These are phyloP conservation scores for Siniperca knerii DNA, from an alignment of 2,113 vertebrate genomes.

Conservation along the genomic window DNA sequence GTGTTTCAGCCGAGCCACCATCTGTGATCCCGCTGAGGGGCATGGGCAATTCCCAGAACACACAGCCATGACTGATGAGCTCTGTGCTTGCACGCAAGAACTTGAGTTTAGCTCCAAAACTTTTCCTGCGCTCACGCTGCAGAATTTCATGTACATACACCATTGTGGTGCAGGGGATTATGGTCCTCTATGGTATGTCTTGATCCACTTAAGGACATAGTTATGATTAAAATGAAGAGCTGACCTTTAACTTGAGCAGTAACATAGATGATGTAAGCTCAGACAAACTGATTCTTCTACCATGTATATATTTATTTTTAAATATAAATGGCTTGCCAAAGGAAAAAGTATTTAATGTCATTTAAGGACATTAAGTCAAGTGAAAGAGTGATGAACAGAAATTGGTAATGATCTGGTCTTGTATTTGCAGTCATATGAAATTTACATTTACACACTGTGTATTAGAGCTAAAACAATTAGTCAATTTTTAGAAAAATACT, in stretches of 20 bases:
- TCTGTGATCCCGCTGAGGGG: conserved; percentile 72
- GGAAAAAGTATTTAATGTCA: neutral
- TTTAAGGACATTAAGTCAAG: neutral
- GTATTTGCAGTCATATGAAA: neutral
- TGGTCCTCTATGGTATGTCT: neutral
- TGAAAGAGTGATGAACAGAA: neutral
- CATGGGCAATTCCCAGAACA: conserved; percentile 66
- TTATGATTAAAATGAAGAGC: conserved; percentile 47
- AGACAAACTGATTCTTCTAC: neutral
- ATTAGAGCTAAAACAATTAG: neutral
- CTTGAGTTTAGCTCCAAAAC: conserved; percentile 52
- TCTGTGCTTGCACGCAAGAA: conserved; percentile 57
- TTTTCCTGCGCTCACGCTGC: conserved; percentile 31
- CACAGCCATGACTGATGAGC: conserved; percentile 51
- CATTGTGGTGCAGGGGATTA: conserved; percentile 26
- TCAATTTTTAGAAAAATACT: neutral
- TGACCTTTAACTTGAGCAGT: conserved; percentile 31
- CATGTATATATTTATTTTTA: neutral
- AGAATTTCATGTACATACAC: conserved; percentile 16
- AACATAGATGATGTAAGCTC: conserved; percentile 17
- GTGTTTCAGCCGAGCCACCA: conserved; percentile 69
- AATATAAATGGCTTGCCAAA: neutral
- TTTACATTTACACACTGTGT: no score
- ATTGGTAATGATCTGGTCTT: neutral
- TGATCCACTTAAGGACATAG: conserved; percentile 26